Conservation (phyloP, 2,797 vertebrate species). For the Fundulus diaphanus region DNA sequence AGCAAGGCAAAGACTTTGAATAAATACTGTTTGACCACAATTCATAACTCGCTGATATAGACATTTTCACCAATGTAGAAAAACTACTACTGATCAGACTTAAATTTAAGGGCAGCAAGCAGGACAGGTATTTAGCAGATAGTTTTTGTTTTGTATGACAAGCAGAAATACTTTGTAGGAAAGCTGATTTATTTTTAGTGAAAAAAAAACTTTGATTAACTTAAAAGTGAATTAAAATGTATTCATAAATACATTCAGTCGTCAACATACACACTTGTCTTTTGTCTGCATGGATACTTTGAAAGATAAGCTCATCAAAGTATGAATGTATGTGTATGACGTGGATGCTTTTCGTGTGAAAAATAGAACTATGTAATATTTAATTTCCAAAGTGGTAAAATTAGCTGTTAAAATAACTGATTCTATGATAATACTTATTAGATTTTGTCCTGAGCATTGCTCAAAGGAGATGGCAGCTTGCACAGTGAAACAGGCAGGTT, state of each 20-base stretch:
- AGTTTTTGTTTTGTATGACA: too few species aligned
- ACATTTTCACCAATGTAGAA: too few species aligned
- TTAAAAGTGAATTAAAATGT: not conserved
- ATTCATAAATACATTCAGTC: not conserved
- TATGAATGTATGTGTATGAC: not conserved
- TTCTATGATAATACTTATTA: not conserved
- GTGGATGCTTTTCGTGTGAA: conserved; percentile 14
- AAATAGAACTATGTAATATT: conserved; percentile 2
- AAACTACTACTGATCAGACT: too few species aligned
- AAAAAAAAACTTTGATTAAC: not conserved
- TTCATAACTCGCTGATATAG: too few species aligned
- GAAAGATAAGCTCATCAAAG: not conserved
- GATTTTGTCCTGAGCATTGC: conserved; percentile 3
- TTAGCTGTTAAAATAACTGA: not conserved
- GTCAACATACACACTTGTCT: not conserved
- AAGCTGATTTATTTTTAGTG: not conserved
- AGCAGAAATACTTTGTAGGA: not conserved
- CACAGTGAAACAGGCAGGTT: conserved; percentile 57
- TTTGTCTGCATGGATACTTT: not conserved
- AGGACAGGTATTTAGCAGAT: too few species aligned
- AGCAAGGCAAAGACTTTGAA: too few species aligned
- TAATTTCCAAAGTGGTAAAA: not conserved
- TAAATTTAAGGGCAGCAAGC: too few species aligned
- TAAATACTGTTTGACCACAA: too few species aligned
- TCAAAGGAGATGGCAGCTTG: conserved; percentile 37